These are phyloP conservation scores for Chamaea fasciata DNA, from an alignment of 2,113 vertebrate genomes.

Conservation along the genomic window DNA sequence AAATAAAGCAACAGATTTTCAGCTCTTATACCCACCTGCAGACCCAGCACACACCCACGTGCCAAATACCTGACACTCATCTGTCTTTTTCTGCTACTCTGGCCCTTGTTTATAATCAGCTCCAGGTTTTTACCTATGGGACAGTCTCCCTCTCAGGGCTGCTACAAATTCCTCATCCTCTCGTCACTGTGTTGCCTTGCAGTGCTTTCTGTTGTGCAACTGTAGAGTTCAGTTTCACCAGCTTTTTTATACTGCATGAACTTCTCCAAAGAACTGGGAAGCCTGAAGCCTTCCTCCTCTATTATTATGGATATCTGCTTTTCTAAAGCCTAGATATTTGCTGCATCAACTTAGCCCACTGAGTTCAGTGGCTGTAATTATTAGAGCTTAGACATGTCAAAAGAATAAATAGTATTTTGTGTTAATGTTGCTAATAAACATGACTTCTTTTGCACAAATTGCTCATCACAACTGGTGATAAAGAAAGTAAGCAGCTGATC, in stretches of 20 bases:
- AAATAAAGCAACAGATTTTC: neutral
- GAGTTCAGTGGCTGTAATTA: neutral
- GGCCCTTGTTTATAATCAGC: neutral
- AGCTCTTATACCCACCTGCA: neutral
- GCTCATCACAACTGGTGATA: neutral
- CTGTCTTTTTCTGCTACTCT: neutral
- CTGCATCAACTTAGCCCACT: neutral
- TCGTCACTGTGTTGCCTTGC: neutral
- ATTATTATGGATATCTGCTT: neutral
- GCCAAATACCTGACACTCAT: accelerated
- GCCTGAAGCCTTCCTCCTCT: neutral
- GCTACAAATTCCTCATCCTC: neutral
- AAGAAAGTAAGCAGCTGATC: neutral
- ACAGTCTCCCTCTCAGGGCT: neutral
- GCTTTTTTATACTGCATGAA: neutral
- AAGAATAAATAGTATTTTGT: neutral
- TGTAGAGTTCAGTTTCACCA: neutral
- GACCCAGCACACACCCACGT: accelerated
- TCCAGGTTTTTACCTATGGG: neutral
- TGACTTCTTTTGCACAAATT: neutral
- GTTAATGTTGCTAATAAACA: neutral
- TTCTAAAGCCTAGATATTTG: neutral
- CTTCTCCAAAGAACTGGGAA: neutral
- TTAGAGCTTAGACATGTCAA: neutral
- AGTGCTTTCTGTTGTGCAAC: neutral